Conservation (phyloP, 2,797 vertebrate species). For the Ctenopoma multispine region DNA sequence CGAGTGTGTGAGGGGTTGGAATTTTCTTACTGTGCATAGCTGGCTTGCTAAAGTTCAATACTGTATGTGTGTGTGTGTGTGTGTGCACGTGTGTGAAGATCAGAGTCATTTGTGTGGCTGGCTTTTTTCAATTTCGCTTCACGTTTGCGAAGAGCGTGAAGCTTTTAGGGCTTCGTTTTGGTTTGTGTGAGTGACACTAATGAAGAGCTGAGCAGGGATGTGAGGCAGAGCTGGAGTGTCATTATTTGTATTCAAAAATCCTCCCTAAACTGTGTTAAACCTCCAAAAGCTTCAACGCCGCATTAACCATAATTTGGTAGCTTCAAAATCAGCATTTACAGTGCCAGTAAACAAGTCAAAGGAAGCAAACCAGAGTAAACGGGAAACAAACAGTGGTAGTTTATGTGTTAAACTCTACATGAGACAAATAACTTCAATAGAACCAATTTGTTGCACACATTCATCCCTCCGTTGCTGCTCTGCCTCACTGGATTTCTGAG, state of each 20-base stretch:
- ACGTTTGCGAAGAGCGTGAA: background rate
- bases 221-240: constrained; percentile 12
- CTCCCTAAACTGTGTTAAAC: background rate
- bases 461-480: constrained; percentile 10
- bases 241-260: constrained; percentile 21
- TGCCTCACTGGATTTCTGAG: constrained; percentile 4
- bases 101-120: background rate
- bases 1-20: constrained; percentile 55
- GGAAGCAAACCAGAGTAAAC: constrained; percentile 35
- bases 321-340: constrained; percentile 17
- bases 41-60: constrained; percentile 53
- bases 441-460: constrained; percentile 22
- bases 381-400: constrained; percentile 15
- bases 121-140: constrained; percentile 15
- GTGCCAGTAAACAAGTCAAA: constrained; percentile 36
- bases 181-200: constrained; percentile 34
- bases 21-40: constrained; percentile 62
- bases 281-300: background rate
- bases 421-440: constrained; percentile 24
- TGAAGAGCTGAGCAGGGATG: constrained; percentile 37
- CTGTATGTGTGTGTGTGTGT: constrained; percentile 29
- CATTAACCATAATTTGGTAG: constrained; percentile 29
- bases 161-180: constrained; percentile 27
- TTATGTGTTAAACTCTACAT: constrained; percentile 20
- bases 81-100: background rate